phyloP scores from a whole-genome alignment of 2,113 vertebrate species.

The Scatophagus argus region DNA sequence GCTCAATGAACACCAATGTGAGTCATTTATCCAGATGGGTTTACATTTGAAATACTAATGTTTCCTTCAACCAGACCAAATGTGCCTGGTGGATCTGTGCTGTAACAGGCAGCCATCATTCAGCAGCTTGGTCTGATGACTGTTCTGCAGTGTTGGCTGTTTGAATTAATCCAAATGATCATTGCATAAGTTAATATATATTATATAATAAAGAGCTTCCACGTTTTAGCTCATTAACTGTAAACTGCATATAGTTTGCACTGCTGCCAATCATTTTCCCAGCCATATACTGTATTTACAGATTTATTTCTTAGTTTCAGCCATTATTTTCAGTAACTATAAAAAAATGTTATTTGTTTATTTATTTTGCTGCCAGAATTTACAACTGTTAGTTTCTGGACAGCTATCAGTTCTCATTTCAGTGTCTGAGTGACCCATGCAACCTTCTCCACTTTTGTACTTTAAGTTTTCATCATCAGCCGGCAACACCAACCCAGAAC shows the following conservation, averaged over 20 bases:
- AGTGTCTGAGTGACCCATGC: not conserved
- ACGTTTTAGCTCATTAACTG: not conserved
- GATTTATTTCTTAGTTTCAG: not conserved
- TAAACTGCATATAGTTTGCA: not conserved
- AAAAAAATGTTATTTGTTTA: no score
- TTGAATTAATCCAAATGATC: slow-evolving; percentile 24
- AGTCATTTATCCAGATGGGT: slow-evolving; percentile 48
- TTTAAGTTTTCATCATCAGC: not conserved
- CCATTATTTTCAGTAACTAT: not conserved
- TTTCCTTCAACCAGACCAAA: slow-evolving; percentile 18
- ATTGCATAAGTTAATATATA: not conserved
- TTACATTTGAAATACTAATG: slow-evolving; percentile 30
- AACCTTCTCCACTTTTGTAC: not conserved
- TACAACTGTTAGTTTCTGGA: not conserved
- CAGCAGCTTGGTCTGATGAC: slow-evolving; percentile 13
- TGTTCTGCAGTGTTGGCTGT: not conserved
- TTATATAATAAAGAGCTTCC: no score
- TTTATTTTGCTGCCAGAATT: not conserved
- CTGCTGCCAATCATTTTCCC: not conserved
- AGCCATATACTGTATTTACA: not conserved
- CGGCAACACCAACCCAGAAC: not conserved
- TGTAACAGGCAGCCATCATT: slow-evolving; percentile 19
- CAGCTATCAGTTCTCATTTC: not conserved
- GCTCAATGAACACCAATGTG: slow-evolving; percentile 10
- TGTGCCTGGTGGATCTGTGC: slow-evolving; percentile 15